A percentile compares a stretch with the other conserved stretches of the same genome.
phyloP scores from a whole-genome alignment of 2,797 vertebrate species.

The Pteropus rufus region DNA sequence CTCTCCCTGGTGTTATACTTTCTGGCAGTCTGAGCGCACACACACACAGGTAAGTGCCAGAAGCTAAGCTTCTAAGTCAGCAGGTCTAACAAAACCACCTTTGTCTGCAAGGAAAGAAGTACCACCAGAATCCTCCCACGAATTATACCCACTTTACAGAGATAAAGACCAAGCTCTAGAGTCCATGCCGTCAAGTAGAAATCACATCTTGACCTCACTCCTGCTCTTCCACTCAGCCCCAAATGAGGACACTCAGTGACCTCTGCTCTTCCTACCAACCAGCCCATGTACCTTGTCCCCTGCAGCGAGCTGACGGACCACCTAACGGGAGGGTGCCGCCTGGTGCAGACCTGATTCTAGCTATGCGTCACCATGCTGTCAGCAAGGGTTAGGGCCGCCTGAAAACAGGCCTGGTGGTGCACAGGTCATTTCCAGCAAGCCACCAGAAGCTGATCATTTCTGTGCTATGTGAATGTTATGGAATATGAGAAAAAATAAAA shows the following conservation, averaged over 20 bases:
- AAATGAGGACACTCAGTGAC: not conserved
- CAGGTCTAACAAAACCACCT: not conserved
- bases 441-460: not conserved
- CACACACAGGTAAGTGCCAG: not conserved
- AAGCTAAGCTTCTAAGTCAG: not conserved
- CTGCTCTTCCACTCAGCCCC: not conserved
- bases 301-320: accelerated
- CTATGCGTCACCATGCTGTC: accelerated
- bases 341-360: not conserved
- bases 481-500: not conserved
- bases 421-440: not conserved
- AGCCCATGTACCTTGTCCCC: not conserved
- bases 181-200: not conserved
- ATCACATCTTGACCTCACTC: not conserved
- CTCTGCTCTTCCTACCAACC: conserved; percentile 25
- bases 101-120: not conserved
- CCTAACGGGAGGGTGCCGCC: not conserved
- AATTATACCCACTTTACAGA: not conserved
- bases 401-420: not conserved
- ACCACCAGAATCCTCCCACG: not conserved
- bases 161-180: not conserved
- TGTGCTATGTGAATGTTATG: not conserved
- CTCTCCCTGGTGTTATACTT: not conserved
- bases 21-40: not conserved
- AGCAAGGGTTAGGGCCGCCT: not conserved